phyloP scores from a whole-genome alignment of 2,888 invertebrate species.

The Nemapogon koenigi region DNA sequence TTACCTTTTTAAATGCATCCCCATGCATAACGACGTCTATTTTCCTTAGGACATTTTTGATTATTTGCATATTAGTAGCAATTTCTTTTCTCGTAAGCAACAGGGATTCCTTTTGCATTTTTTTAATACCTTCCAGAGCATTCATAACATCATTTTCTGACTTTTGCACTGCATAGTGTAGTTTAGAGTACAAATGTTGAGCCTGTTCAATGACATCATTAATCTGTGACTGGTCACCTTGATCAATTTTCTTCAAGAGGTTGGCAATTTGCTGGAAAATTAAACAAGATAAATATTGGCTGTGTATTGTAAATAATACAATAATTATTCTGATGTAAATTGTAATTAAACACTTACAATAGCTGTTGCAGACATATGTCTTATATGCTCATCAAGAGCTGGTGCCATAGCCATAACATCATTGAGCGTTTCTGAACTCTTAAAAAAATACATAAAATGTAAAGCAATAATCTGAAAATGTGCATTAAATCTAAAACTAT shows the following conservation, averaged over 20 bases:
- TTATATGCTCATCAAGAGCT: constrained; percentile 43
- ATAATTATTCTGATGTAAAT: constrained; percentile 10
- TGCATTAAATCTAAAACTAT: constrained; percentile 1
- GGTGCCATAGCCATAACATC: constrained; percentile 33
- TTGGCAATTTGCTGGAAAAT: constrained; percentile 44
- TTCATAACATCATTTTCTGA: constrained; percentile 49
- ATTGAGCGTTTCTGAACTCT: constrained; percentile 39
- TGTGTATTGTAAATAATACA: background rate
- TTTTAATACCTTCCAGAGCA: constrained; percentile 31
- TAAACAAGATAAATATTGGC: constrained; percentile 8
- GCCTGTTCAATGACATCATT: constrained; percentile 31
- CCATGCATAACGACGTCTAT: constrained; percentile 17
- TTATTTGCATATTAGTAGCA: constrained; percentile 30
- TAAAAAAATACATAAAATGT: constrained; percentile 19
- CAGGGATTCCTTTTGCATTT: constrained; percentile 34
- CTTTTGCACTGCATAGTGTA: constrained; percentile 57
- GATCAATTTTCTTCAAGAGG: constrained; percentile 34
- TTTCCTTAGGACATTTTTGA: constrained; percentile 26
- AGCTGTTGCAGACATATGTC: constrained; percentile 49
- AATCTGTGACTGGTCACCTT: too few species aligned
- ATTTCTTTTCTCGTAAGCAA: constrained; percentile 30
- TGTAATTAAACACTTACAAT: constrained; percentile 44
- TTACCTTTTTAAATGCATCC: constrained; percentile 8
- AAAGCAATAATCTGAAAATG: background rate
- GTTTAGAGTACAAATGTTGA: constrained; percentile 56